Evolutionary conservation across 2,888 invertebrate species (phyloP).

Genomic region (Colostygia pectinataria): DNA sequence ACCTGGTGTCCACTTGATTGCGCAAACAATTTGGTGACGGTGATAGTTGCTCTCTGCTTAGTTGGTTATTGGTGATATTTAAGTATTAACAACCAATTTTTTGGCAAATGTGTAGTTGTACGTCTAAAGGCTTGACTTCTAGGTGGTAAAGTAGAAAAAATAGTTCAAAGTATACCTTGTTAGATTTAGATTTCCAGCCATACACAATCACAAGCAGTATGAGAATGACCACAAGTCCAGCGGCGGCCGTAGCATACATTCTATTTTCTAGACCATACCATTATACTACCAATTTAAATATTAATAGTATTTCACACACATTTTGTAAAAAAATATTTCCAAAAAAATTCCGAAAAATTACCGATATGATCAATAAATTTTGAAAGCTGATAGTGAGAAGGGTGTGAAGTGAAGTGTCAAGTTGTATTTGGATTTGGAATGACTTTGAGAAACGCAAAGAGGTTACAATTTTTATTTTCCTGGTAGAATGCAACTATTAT

Average conservation of each 20-base stretch:
- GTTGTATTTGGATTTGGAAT: slow-evolving; percentile 16
- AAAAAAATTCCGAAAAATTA: not conserved
- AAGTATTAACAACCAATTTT: too few species aligned
- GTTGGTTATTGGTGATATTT: too few species aligned
- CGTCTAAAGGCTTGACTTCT: too few species aligned
- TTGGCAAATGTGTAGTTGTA: too few species aligned
- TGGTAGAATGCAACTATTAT: too few species aligned
- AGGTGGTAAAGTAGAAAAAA: too few species aligned
- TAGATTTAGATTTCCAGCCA: slow-evolving; percentile 53
- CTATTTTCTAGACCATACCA: slow-evolving; percentile 39
- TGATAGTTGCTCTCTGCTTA: too few species aligned
- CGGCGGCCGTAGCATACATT: slow-evolving; percentile 51
- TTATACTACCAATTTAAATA: slow-evolving; percentile 23
- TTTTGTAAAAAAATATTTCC: slow-evolving; percentile 2
- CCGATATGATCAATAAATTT: not conserved
- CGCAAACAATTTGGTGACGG: too few species aligned
- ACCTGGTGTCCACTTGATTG: too few species aligned
- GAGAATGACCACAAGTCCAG: slow-evolving; percentile 51
- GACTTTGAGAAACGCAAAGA: too few species aligned
- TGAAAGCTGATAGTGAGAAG: slow-evolving; percentile 1
- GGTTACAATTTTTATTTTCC: too few species aligned
- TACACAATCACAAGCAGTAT: slow-evolving; percentile 47
- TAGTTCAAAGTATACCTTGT: slow-evolving; percentile 44
- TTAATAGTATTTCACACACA: slow-evolving; percentile 11
- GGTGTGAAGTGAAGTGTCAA: not conserved